A percentile compares a stretch with the other conserved stretches of the same genome.
phyloP scores from a whole-genome alignment of 2,113 vertebrate species.

The Nothoprocta pentlandii region DNA sequence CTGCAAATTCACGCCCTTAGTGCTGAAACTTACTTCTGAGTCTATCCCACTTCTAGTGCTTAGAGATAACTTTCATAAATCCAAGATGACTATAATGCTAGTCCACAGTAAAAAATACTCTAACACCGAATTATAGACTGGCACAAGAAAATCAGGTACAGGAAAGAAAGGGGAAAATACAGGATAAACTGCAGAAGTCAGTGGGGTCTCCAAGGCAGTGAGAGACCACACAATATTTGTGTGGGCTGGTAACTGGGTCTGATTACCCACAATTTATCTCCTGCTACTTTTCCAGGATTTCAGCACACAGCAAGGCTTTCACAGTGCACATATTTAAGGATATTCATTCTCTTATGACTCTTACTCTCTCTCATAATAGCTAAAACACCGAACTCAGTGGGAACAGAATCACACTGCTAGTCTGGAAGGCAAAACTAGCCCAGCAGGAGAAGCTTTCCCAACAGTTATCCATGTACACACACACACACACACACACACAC shows the following conservation, averaged over 20 bases:
- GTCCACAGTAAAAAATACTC: no score
- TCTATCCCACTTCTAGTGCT: no score
- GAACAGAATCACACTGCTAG: not conserved
- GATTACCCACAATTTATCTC: not conserved
- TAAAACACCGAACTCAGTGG: not conserved
- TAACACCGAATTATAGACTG: not conserved
- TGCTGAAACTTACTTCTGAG: not conserved
- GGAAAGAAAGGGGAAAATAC: not conserved
- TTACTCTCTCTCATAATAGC: not conserved
- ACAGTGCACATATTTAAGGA: not conserved
- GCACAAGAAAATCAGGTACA: not conserved
- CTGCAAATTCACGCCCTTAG: not conserved
- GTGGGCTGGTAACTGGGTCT: not conserved
- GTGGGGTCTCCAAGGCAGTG: not conserved
- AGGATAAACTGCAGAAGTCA: not conserved
- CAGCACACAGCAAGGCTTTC: not conserved
- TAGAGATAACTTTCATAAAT: not conserved
- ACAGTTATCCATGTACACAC: not conserved
- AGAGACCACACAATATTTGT: not conserved
- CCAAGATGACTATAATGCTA: not conserved
- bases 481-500: no score
- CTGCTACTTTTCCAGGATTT: not conserved
- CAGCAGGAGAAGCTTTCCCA: not conserved
- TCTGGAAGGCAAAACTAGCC: not conserved
- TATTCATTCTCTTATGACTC: not conserved